These are phyloP conservation scores for Conchocele bisecta DNA, from an alignment of 2,888 invertebrate genomes.

Conservation along the genomic window DNA sequence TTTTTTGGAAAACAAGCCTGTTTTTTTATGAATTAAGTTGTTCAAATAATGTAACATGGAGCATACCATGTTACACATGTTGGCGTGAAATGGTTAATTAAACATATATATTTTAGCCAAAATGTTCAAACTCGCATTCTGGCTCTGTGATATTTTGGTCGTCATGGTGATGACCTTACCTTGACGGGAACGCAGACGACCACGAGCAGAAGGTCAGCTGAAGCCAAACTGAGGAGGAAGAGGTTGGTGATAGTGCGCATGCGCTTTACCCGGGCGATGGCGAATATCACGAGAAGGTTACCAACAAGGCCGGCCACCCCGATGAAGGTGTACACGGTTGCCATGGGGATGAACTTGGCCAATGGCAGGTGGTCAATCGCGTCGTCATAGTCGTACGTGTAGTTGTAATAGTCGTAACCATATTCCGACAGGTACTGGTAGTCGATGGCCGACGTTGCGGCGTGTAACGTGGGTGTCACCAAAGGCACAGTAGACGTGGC, in stretches of 20 bases:
- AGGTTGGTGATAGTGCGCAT: slow-evolving; percentile 88
- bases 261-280: slow-evolving; percentile 85
- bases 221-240: slow-evolving; percentile 87
- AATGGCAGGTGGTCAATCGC: slow-evolving; percentile 82
- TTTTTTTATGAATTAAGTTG: too few relatives aligned
- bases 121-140: too few relatives aligned
- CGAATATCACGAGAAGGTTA: slow-evolving; percentile 85
- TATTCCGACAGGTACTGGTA: too few relatives aligned
- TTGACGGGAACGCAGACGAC: slow-evolving; percentile 89
- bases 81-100: too few relatives aligned
- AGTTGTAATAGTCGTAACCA: slow-evolving; percentile 51
- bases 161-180: slow-evolving; percentile 84
- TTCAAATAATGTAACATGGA: too few relatives aligned
- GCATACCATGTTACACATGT: too few relatives aligned
- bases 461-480: too few relatives aligned
- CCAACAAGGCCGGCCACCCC: slow-evolving; percentile 86
- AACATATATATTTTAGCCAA: too few relatives aligned
- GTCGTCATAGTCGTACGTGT: slow-evolving; percentile 84
- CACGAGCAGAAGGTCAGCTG: slow-evolving; percentile 88
- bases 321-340: slow-evolving; percentile 86
- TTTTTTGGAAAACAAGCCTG: too few relatives aligned
- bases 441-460: too few relatives aligned
- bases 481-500: too few relatives aligned
- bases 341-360: slow-evolving; percentile 85
- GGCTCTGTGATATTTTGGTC: too few relatives aligned